phyloP scores from a whole-genome alignment of 1,140 invertebrate genomes.

The Papilio helenus region DNA sequence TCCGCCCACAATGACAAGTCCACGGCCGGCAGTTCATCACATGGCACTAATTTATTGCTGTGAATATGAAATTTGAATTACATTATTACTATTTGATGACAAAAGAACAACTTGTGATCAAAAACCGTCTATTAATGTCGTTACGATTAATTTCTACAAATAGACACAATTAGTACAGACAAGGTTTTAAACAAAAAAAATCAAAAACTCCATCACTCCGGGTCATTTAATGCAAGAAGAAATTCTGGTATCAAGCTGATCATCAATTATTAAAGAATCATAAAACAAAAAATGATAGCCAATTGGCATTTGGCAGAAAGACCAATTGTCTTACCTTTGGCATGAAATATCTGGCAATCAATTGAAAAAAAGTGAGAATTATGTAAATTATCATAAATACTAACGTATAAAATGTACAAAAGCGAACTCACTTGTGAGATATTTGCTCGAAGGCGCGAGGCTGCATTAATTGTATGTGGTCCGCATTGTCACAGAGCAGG shows the following conservation, averaged over 20 bases:
- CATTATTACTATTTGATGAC: slow-evolving; percentile 8
- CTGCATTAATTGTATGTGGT: slow-evolving; percentile 68
- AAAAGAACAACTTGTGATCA: not conserved
- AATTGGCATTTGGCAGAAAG: not conserved
- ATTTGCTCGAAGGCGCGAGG: slow-evolving; percentile 70
- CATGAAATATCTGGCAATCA: not conserved
- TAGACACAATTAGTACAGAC: not conserved
- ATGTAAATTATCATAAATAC: not conserved
- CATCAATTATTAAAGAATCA: not conserved
- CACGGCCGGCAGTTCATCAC: slow-evolving; percentile 85
- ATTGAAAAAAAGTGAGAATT: not conserved
- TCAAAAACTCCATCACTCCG: not conserved
- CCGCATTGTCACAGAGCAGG: slow-evolving; percentile 76
- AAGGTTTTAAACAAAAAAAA: not conserved
- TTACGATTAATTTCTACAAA: not conserved
- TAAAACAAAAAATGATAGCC: not conserved
- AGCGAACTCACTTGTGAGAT: slow-evolving; percentile 57
- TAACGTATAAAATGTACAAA: not conserved
- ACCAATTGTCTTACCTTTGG: not conserved
- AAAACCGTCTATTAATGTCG: not conserved
- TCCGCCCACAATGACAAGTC: slow-evolving; percentile 86
- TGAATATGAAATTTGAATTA: slow-evolving; percentile 63
- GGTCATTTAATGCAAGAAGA: not conserved
- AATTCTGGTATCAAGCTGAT: not conserved
- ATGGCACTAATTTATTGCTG: slow-evolving; percentile 87